Evolutionary conservation across 1,140 invertebrate species (phyloP).

Genomic region (Drosophila neocordata): DNA sequence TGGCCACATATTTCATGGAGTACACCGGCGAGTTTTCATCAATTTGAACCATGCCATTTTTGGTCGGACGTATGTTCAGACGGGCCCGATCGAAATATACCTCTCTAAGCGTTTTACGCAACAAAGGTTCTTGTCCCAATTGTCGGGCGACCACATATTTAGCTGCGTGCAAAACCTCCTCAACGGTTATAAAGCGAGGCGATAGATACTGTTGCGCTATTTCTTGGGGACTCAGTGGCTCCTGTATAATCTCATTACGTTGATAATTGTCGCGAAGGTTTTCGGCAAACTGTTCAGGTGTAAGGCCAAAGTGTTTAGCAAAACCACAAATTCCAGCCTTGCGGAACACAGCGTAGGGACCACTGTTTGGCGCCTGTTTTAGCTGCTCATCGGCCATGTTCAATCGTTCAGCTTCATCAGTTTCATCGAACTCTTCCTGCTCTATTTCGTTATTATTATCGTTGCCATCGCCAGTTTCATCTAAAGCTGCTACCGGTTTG

Average conservation of each 20-base stretch:
- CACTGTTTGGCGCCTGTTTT: conserved; percentile 93
- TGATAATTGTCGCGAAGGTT: conserved; percentile 98
- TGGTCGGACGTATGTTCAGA: conserved; percentile 92
- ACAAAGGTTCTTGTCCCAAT: conserved; percentile 94
- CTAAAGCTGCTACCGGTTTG: conserved; percentile 65
- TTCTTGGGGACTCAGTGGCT: conserved; percentile 90
- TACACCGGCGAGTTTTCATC: conserved; percentile 96
- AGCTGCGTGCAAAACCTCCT: conserved; percentile 93
- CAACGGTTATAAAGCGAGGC: conserved; percentile 84
- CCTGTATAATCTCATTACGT: conserved; percentile 98
- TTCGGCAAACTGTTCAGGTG: conserved; percentile 97
- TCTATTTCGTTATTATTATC: conserved; percentile 83
- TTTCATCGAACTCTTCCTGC: conserved; percentile 82
- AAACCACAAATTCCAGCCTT: conserved; percentile 93
- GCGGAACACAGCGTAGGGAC: conserved; percentile 93
- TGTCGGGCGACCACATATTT: conserved; percentile 98
- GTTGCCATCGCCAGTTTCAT: conserved; percentile 76
- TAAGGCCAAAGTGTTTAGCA: conserved; percentile 96
- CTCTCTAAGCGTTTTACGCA: conserved; percentile 93
- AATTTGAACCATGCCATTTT: conserved; percentile 95
- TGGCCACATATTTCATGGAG: conserved; percentile 95
- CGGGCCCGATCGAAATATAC: conserved; percentile 95
- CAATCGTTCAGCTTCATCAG: conserved; percentile 84
- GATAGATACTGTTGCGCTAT: conserved; percentile 90
- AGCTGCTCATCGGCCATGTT: conserved; percentile 85